Base-by-base conservation (phyloP, 2,888 invertebrate genomes). In the Nudaria mundana region DNA sequence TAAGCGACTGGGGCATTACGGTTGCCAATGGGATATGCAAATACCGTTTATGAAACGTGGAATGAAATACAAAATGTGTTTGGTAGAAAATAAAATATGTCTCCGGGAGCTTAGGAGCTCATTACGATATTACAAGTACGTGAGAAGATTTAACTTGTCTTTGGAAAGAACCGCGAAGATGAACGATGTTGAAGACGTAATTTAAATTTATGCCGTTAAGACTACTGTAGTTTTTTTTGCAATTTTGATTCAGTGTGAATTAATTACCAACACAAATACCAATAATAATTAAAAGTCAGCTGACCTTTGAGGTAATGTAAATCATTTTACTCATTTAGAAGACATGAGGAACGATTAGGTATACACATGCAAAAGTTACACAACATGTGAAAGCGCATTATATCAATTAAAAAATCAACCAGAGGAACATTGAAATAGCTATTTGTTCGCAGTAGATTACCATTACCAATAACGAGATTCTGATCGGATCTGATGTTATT, bases 1-100 rank as follows among this genome's bases (percentile, higher is more conserved):
- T 88, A 88, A 89, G 89, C 89, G 89, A 86, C 81, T 67, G 76
- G 71, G 73, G 87, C 86, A 89, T 89, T 89, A 89, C 76, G 81
- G 71, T 76, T 77, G 71, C 76, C 81, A 79, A 86, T 82, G 85
- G 85, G 79, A 71, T 77, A 82, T 77, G 84, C 81, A 81, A 87
- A 86, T 81, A 80, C 78, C 64, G 76, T 81, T 82, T 84, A 81
- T 81, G 85, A 84, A 84, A 89, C 88, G 88, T 87, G 88, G 71
- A 88, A 87, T 86, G 88, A 87, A 89, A 89, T 80, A 83, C 85
- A 85, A 88, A 89, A 81, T 77, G 73, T 78, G 75, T 82, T 80
- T 71, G 74, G 72, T 69, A 74, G 72, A 74, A 83, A 85, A 85
- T 86, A 86, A 86, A 84, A 86, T 82, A 83, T 82, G 83, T 82